Evolutionary conservation across 2,797 vertebrate genomes (phyloP).

Genomic region (Limnodromus scolopaceus): DNA sequence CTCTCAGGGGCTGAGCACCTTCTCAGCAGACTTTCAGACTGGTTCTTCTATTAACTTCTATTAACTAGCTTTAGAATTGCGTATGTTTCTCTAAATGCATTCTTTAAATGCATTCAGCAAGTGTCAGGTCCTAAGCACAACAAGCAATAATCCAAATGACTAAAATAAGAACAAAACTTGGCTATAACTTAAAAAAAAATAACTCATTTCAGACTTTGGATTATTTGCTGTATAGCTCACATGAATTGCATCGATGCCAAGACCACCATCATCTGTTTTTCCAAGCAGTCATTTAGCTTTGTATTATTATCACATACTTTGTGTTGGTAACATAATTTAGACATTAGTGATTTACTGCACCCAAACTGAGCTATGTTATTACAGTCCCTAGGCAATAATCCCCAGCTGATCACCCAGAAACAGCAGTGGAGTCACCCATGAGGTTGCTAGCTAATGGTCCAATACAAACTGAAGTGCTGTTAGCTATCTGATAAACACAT

Average conservation of each 20-base stretch:
- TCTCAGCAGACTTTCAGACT: background rate
- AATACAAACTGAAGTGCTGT: background rate
- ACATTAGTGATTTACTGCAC: background rate
- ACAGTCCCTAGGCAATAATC: background rate
- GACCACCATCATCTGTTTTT: background rate
- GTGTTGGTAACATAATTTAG: background rate
- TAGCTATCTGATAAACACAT: conserved; percentile 15
- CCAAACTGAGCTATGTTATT: background rate
- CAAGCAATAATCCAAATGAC: background rate
- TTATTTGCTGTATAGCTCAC: background rate
- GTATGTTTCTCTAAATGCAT: background rate
- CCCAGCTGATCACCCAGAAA: background rate
- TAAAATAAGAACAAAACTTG: conserved; percentile 20
- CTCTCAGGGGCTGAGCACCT: background rate
- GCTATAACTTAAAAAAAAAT: background rate
- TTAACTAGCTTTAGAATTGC: background rate
- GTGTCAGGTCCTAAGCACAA: background rate
- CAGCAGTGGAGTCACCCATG: background rate
- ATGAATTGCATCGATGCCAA: background rate
- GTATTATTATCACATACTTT: conserved; percentile 26
- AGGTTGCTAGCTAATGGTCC: background rate
- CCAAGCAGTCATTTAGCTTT: background rate
- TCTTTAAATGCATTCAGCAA: background rate
- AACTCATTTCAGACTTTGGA: background rate
- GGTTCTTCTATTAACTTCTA: background rate